Evolutionary conservation across 2,113 vertebrate species (phyloP).

Genomic region (Boleophthalmus pectinirostris): DNA sequence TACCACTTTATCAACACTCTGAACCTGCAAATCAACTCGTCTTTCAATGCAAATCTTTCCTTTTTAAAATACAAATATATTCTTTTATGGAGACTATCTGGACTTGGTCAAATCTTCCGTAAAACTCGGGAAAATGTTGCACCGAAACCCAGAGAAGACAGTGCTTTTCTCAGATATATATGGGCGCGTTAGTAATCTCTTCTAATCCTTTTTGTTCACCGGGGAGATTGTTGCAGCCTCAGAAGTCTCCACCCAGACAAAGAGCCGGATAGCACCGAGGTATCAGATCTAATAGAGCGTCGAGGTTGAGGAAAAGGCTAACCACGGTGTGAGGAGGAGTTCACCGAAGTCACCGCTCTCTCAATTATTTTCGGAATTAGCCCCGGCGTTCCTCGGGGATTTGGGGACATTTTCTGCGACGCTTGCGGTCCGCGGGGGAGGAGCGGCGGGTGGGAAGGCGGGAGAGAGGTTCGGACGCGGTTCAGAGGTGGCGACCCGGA

Average conservation of each 20-base stretch:
- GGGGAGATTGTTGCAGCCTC: conserved; percentile 73
- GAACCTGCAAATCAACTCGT: background rate
- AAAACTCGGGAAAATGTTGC: conserved; percentile 30
- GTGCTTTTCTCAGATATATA: conserved; percentile 47
- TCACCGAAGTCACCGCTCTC: conserved; percentile 60
- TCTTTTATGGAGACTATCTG: conserved; percentile 27
- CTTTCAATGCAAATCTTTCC: background rate
- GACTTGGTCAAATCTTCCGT: conserved; percentile 11
- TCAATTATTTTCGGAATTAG: conserved; percentile 77
- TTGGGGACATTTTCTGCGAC: conserved; percentile 14
- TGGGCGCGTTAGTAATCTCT: conserved; percentile 70
- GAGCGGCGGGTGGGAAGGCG: conserved; percentile 1
- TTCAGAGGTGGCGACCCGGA: conserved; percentile 27
- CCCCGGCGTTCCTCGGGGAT: conserved; percentile 47
- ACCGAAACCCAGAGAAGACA: conserved; percentile 45
- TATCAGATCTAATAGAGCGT: conserved; percentile 75
- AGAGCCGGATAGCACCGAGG: conserved; percentile 70
- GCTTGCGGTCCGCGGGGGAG: background rate
- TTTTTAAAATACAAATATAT: background rate
- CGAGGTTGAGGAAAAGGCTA: conserved; percentile 73
- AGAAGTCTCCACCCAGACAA: conserved; percentile 74
- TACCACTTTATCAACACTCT: background rate
- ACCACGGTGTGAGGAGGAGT: conserved; percentile 66
- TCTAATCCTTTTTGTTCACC: conserved; percentile 75
- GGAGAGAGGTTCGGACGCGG: conserved; percentile 20